These are phyloP conservation scores for Kryptopterus vitreolus DNA, from an alignment of 2,797 vertebrate genomes.

Conservation along the genomic window DNA sequence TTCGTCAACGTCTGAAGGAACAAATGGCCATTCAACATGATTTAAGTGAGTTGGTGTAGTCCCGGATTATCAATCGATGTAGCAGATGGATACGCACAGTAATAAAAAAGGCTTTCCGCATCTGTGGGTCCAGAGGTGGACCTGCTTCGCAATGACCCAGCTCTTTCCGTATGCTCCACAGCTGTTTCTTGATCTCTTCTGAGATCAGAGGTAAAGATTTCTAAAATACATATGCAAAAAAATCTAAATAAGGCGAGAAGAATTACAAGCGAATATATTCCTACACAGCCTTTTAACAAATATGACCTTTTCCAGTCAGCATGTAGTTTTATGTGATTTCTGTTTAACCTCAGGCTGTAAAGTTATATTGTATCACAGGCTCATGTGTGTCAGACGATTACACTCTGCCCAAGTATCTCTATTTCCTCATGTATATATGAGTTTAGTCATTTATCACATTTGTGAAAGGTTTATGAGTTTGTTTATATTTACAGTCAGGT, in stretches of 20 bases:
- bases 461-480: too few relatives aligned
- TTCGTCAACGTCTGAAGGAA: constrained; percentile 34
- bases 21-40: neutral
- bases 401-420: neutral
- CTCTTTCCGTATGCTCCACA: constrained; percentile 26
- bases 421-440: neutral
- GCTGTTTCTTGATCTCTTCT: constrained; percentile 31
- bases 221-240: neutral
- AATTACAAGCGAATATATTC: neutral
- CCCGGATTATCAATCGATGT: neutral
- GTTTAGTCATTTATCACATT: neutral
- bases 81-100: neutral
- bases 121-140: constrained; percentile 34
- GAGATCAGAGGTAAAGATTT: constrained; percentile 40
- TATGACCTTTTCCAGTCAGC: neutral
- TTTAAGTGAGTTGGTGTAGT: too few relatives aligned
- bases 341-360: neutral
- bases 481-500: neutral
- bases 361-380: neutral
- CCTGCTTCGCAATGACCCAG: constrained; percentile 34
- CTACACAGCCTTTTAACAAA: neutral
- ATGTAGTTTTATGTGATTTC: neutral
- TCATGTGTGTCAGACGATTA: neutral
- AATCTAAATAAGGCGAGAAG: neutral
- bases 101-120: constrained; percentile 26